Evolutionary conservation across 2,797 vertebrate species (phyloP).

Genomic region (Coilia nasus): DNA sequence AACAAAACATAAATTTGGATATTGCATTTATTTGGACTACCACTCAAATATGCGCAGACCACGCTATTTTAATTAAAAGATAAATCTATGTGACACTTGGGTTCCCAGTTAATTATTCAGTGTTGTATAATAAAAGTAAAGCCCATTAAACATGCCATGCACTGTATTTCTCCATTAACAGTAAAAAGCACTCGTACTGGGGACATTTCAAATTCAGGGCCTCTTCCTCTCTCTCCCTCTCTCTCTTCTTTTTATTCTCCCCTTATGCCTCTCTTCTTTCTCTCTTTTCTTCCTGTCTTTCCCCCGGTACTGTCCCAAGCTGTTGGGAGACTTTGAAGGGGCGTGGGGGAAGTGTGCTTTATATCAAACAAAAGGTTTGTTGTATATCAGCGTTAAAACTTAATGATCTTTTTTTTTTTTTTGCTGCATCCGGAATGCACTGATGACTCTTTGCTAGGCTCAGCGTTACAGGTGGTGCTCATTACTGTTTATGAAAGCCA

Average conservation of each 20-base stretch:
- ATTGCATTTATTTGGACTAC: constrained; percentile 99
- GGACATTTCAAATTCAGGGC: constrained; percentile 89
- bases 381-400: constrained; percentile 50
- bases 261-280: constrained; percentile 53
- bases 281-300: constrained; percentile 45
- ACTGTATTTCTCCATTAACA: constrained; percentile 99
- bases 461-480: constrained; percentile 60
- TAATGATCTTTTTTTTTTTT: constrained; percentile 64
- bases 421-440: constrained; percentile 46
- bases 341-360: not conserved
- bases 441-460: constrained; percentile 48
- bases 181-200: constrained; percentile 95
- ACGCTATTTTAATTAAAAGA: constrained; percentile 99
- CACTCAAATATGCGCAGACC: constrained; percentile 99
- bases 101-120: constrained; percentile 99
- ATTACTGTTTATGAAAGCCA: constrained; percentile 62
- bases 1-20: constrained; percentile 99
- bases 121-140: constrained; percentile 99
- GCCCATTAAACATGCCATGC: constrained; percentile 99
- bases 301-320: not conserved
- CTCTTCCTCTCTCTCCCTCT: constrained; percentile 53
- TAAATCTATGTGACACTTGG: constrained; percentile 99
- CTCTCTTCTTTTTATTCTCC: constrained; percentile 36
- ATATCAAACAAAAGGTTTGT: constrained; percentile 42
- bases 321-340: not conserved